phyloP scores from a whole-genome alignment of 2,888 invertebrate species.

The Xestoiulus laeticollis region DNA sequence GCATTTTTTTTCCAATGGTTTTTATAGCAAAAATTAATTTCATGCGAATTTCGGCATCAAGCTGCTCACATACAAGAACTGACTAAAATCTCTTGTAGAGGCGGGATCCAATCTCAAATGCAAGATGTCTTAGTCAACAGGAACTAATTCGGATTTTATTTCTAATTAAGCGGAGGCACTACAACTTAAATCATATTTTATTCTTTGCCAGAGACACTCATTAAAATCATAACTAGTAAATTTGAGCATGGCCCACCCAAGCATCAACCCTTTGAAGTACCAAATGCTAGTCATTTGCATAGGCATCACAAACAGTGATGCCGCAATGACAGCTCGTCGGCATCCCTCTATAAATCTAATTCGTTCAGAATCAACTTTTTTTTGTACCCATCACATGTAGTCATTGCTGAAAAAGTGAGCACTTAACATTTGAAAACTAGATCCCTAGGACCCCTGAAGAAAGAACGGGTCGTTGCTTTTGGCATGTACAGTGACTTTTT shows the following conservation, averaged over 20 bases:
- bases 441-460: not conserved
- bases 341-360: constrained; percentile 35
- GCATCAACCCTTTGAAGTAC: constrained; percentile 10
- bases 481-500: not conserved
- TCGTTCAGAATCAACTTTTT: constrained; percentile 21
- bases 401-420: not conserved
- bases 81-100: not conserved
- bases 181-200: not conserved
- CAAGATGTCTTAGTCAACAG: not conserved
- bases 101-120: not conserved
- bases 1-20: too few species aligned
- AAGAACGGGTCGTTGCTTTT: not conserved
- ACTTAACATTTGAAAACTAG: constrained; percentile 5
- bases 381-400: not conserved
- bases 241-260: constrained; percentile 8
- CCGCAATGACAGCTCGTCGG: constrained; percentile 39
- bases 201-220: not conserved
- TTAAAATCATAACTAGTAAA: constrained; percentile 34
- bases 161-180: constrained; percentile 8
- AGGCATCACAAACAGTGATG: constrained; percentile 36
- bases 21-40: too few species aligned
- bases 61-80: not conserved
- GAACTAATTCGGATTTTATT: not conserved
- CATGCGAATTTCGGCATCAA: too few species aligned
- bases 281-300: not conserved